Base-by-base conservation (phyloP, 2,113 vertebrate genomes). In the Seriola aureovittata region DNA sequence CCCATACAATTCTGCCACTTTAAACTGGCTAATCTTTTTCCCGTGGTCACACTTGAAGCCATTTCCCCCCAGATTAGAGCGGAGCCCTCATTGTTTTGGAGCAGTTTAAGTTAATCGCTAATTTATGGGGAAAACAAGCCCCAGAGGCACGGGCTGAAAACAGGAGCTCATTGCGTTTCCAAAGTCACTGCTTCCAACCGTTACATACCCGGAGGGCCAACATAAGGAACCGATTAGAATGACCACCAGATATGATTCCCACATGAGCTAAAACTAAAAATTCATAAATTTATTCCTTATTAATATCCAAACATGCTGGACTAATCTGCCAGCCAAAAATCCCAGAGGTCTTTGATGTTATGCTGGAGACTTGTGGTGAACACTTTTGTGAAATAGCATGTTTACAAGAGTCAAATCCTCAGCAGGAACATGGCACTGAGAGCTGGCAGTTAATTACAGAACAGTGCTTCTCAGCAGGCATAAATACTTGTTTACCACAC, bases 121-220 rank as follows among this genome's bases (percentile, higher is more conserved):
- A 95, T 95, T 95, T 95, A 94, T 90, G 89, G 91, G 85, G 85
- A 93, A 93, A 93, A 92, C 89, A 90, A 93, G 81, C 81, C 91
- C 89, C 84, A 68, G 81, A 84, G 89, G 87, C 86, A 84, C 9
- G 71, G 58, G 74, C 73, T 90, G 87, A 85, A 71, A 84, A 81
- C 60, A 19, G 75, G 81, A 88, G 85, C 84, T 88, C 68, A 54
- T 75, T 71, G 85, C 79, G 8, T 85, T 91, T 89, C 82, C 84
- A 86, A 80, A 86, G 66, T 78, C 80, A 78, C 55, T 23, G 73
- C 72, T 84, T 88, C 81, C 86, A 69, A 70, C 66, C 59, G 48
- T 62, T 78, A 63, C 80, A 78, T 42, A 71, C 78, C 78, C 84
- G 5, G 57, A 54, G 80, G 77, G 79, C 65, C 12, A 38, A 81